These are phyloP conservation scores for Apogon hyalosoma DNA, from an alignment of 2,797 vertebrate species.

Conservation along the genomic window DNA sequence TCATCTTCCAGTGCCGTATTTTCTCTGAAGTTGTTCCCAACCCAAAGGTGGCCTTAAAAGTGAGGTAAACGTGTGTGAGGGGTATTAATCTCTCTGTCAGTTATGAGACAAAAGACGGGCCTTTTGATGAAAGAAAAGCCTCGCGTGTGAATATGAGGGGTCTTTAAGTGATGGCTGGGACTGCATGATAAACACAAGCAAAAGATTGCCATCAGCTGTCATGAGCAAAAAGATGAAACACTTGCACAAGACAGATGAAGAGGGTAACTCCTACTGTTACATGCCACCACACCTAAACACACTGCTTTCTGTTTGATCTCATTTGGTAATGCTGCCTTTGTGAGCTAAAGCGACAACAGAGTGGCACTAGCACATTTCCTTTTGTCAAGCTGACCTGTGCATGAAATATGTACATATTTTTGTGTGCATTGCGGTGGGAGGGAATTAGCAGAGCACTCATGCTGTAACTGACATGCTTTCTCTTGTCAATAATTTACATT, in stretches of 20 bases:
- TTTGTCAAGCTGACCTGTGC: neutral
- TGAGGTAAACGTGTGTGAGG: conserved; percentile 41
- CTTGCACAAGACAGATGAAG: conserved; percentile 47
- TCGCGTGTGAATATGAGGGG: conserved; percentile 54
- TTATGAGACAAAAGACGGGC: conserved; percentile 50
- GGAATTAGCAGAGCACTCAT: conserved; percentile 47
- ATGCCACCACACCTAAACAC: conserved; percentile 53
- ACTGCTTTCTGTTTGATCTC: conserved; percentile 51
- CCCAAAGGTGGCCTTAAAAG: conserved; percentile 47
- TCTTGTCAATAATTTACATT: conserved; percentile 75
- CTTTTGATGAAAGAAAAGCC: conserved; percentile 45
- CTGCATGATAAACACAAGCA: conserved; percentile 63
- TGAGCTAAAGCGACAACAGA: conserved; percentile 31
- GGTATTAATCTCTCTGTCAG: conserved; percentile 60
- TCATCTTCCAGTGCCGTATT: conserved; percentile 42
- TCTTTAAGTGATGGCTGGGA: conserved; percentile 44
- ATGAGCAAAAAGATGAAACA: conserved; percentile 65
- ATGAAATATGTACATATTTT: conserved; percentile 23
- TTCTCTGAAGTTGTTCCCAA: conserved; percentile 69
- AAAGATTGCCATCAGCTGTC: conserved; percentile 68
- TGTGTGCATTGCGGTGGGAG: neutral
- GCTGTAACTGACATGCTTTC: conserved; percentile 60
- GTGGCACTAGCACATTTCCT: conserved; percentile 10
- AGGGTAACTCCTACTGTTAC: conserved; percentile 39
- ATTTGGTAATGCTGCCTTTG: conserved; percentile 43